Conservation (phyloP, 2,888 invertebrate genomes). For the Helleia helle region DNA sequence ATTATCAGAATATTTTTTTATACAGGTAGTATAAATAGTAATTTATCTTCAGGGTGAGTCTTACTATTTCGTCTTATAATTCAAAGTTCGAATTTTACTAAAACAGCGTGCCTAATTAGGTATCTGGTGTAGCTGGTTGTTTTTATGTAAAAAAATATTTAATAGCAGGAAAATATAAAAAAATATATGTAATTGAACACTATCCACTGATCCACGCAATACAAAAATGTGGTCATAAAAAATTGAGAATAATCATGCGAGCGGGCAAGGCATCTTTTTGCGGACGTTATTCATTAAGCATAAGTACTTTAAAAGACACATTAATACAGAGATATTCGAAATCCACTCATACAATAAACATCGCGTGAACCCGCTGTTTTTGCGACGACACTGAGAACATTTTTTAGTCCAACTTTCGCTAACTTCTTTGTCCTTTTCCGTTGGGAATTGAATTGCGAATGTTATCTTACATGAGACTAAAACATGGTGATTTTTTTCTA, state of each 20-base stretch:
- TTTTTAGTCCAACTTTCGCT: conserved; percentile 36
- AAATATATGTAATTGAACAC: background rate
- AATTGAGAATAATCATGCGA: conserved; percentile 6
- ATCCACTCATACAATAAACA: conserved; percentile 72
- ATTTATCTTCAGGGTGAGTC: no score
- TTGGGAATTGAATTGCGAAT: background rate
- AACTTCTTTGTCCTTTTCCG: conserved; percentile 6
- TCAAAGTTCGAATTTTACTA: no score
- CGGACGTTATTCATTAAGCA: conserved; percentile 60
- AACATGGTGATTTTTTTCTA: no score
- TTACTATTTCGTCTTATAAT: no score
- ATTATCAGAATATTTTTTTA: no score
- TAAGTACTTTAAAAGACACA: conserved; percentile 32
- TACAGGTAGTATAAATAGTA: no score
- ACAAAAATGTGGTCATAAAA: background rate
- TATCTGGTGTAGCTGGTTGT: no score
- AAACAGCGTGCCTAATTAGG: no score
- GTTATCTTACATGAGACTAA: background rate
- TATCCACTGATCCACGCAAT: background rate
- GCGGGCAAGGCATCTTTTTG: conserved; percentile 13
- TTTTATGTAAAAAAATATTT: no score
- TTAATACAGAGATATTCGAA: conserved; percentile 32
- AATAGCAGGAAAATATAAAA: no score
- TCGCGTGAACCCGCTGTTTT: conserved; percentile 42
- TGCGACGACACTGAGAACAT: conserved; percentile 31